These are phyloP conservation scores for Amphipyra tragopoginis DNA, from an alignment of 2,888 invertebrate genomes.

Conservation along the genomic window DNA sequence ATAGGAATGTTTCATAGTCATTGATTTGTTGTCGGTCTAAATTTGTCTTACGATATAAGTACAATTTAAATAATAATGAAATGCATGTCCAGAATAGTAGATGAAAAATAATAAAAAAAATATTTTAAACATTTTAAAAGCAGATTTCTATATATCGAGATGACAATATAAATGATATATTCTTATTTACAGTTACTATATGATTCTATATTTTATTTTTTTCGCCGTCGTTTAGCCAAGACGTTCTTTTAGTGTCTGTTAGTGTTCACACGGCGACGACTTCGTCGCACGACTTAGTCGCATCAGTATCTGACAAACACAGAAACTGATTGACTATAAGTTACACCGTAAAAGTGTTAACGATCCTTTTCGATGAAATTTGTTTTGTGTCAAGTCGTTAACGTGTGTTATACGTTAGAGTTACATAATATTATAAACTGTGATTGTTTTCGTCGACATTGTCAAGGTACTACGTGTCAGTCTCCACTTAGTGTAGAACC, in stretches of 20 bases:
- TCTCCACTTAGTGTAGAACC: constrained; percentile 61
- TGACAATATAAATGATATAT: constrained; percentile 86
- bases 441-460: constrained; percentile 79
- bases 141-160: constrained; percentile 87
- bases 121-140: constrained; percentile 85
- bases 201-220: constrained; percentile 73
- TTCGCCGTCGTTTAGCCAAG: constrained; percentile 63
- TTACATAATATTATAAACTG: constrained; percentile 71
- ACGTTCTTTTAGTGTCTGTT: constrained; percentile 57
- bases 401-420: constrained; percentile 40
- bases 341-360: neutral
- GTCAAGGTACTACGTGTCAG: constrained; percentile 77
- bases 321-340: constrained; percentile 2
- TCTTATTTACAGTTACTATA: constrained; percentile 85
- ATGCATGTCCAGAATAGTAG: constrained; percentile 85
- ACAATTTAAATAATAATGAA: constrained; percentile 81
- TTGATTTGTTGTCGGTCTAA: constrained; percentile 84
- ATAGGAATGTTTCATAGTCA: constrained; percentile 74
- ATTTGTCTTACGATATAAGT: constrained; percentile 84
- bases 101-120: constrained; percentile 70
- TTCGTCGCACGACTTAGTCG: constrained; percentile 24
- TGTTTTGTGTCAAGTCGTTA: constrained; percentile 17
- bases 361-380: constrained; percentile 2
- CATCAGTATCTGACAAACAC: constrained; percentile 7
- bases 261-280: constrained; percentile 42